Base-by-base conservation (phyloP, 2,888 invertebrate species). In the Steinernema carpocapsae region DNA sequence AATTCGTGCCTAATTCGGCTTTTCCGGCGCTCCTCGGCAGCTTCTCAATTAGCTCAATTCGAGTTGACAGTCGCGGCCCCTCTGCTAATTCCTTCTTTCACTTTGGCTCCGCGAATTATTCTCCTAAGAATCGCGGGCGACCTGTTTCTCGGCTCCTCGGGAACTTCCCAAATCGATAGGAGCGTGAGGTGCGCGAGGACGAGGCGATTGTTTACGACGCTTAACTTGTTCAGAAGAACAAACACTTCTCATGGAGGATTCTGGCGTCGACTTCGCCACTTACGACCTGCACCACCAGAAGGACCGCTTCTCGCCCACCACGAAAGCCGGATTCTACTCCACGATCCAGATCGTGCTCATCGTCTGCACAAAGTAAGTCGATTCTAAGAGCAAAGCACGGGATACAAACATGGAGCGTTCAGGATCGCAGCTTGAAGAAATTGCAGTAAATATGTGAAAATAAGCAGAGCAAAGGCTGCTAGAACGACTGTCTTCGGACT, bases 31-130 rank as follows among this genome's bases (percentile, higher is more conserved):
- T 26, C 3, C 56, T 32, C 37, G 29, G 64, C 37, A 37, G 37
- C 37, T 37, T 29, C 64, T 29, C 64, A 26, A 64, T 64, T 64
- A 64, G 64, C 32, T 29, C 64, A 64, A 64, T 64, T 64, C 64
- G 64, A 64, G 64, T 22, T 64, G 64, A 64, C 64, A 64, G 56
- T 56, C 64, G 64, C 14, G 64, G 32, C 64, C 29, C 52, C 32
- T 24, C 29, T 32, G 64, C 64, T 64, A 64, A 64, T 64, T 64
- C 29, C 56, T 37, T 37, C 37, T 26, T 22, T 56, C 56, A 26
- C 32, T 26, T 64, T 26, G 32, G 10, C 37, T 37, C 26, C 17
- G 12, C 32, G 64, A 64, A 29, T 26, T n/a, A 7, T 14, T 24
- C 56, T 17, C 64, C 48, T 48, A n/a, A 32, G 32, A 64, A 64